phyloP scores from a whole-genome alignment of 2,888 invertebrate genomes.

The Andrena bucephala region DNA sequence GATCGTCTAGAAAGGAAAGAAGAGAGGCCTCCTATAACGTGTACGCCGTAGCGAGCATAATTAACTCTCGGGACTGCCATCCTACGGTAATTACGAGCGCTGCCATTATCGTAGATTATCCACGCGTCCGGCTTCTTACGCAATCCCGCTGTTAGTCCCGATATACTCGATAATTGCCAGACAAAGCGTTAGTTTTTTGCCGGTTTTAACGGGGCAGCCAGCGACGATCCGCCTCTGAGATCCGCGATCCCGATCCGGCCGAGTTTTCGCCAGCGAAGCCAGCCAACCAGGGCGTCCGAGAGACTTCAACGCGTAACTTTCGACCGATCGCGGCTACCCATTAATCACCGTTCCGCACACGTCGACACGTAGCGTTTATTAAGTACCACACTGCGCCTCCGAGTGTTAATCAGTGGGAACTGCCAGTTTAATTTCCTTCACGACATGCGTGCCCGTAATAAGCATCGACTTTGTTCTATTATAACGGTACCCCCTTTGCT shows the following conservation, averaged over 20 bases:
- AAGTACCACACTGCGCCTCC: slow-evolving; percentile 55
- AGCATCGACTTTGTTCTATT: slow-evolving; percentile 61
- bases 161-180: slow-evolving; percentile 60
- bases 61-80: slow-evolving; percentile 64
- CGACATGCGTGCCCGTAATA: slow-evolving; percentile 64
- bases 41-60: slow-evolving; percentile 67
- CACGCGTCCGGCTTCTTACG: slow-evolving; percentile 48
- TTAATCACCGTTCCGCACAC: slow-evolving; percentile 71
- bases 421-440: slow-evolving; percentile 62
- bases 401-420: slow-evolving; percentile 65
- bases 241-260: slow-evolving; percentile 4
- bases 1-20: slow-evolving; percentile 32
- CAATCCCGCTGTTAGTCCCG: slow-evolving; percentile 34
- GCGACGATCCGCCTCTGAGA: not conserved
- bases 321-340: slow-evolving; percentile 53
- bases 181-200: slow-evolving; percentile 35
- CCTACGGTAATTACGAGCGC: slow-evolving; percentile 71
- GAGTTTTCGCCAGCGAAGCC: not conserved
- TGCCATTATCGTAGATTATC: slow-evolving; percentile 71
- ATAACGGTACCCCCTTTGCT: slow-evolving; percentile 50
- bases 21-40: slow-evolving; percentile 66
- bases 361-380: slow-evolving; percentile 69
- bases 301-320: slow-evolving; percentile 49
- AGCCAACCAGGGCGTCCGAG: not conserved
- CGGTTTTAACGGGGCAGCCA: slow-evolving; percentile 1